Conservation (phyloP, 2,797 vertebrate species). For the Anniella stebbinsi region DNA sequence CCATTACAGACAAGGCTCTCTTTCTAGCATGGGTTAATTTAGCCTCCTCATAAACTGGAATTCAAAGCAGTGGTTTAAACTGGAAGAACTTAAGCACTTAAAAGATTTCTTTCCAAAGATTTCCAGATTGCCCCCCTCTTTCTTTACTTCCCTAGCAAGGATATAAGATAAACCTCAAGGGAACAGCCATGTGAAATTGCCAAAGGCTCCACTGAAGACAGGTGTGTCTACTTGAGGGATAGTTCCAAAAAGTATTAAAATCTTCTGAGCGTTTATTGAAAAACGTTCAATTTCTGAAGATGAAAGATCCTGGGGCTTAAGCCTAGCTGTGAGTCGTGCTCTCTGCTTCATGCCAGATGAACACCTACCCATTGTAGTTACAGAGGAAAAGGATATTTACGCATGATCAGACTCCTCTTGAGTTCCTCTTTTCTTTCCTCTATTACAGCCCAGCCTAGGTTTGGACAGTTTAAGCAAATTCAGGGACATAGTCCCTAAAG, state of each 20-base stretch:
- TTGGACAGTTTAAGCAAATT: neutral
- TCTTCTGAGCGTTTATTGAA: no score
- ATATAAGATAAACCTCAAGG: neutral
- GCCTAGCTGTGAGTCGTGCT: neutral
- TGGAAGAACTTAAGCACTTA: neutral
- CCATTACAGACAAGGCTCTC: neutral
- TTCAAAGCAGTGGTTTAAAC: neutral
- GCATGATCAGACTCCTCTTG: neutral
- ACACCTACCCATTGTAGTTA: neutral
- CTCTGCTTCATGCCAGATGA: neutral
- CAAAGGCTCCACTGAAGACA: neutral
- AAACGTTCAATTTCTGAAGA: neutral
- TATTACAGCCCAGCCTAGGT: no score
- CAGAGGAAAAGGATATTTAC: neutral
- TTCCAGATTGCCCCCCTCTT: neutral
- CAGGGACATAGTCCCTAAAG: neutral
- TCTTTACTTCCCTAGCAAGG: neutral
- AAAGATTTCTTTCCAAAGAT: neutral
- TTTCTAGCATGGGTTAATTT: neutral
- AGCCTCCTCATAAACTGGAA: neutral
- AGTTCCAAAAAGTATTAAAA: neutral
- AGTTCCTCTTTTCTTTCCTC: neutral
- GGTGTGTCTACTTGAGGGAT: no score
- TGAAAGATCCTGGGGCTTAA: neutral
- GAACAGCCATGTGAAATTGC: neutral